Evolutionary conservation across 2,797 vertebrate species (phyloP), one percentile per base, ranked within the genome.

Genomic region (Hoplostethus mediterraneus): DNA sequence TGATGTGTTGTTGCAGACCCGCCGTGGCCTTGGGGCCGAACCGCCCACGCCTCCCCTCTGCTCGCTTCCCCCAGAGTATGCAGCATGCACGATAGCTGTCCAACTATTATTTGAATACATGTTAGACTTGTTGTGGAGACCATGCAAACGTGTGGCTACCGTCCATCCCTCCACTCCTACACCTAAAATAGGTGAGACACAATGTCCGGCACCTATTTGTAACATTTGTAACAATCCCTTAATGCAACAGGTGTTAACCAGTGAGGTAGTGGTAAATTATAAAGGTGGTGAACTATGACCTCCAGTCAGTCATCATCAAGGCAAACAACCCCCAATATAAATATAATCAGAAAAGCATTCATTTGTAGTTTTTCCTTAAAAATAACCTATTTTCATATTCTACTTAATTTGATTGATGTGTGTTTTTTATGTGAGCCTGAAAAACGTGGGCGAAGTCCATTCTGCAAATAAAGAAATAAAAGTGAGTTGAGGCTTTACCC

Each of bases 131-230:
- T 25, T 31, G 67, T 48, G 74, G 31, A 60, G 59, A 42, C 1
- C 68, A 87, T 88, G 86, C 83, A 87, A 90, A 87, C 80, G 31
- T 17, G 36, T 42, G 57, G 40, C 63, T 67, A 17, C 40, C 66
- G 40, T 60, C 51, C 40, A 42, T 28, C 11, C 30, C 7, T 56
- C 13, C 9, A 2, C 13, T 9, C 3, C 47, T 21, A 28, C 21
- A 58, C 49, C 28, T 10, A 6, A 8, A 47, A 62, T 31, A 54
- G 21, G 21, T 9, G 30, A 1, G 11, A 38, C 33, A 13, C 53
- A 10, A 13, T 42, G 36, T 21, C 25, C 21, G 13, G 3, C 2
- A 10, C 3, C 16, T 17, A 30, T 11, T 9, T 44, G 12, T 44
- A 44, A 44, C 42, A 2, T n/a, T n/a, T n/a, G n/a, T n/a, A n/a